phyloP scores from a whole-genome alignment of 2,797 vertebrate species.

The Kryptopterus vitreolus region DNA sequence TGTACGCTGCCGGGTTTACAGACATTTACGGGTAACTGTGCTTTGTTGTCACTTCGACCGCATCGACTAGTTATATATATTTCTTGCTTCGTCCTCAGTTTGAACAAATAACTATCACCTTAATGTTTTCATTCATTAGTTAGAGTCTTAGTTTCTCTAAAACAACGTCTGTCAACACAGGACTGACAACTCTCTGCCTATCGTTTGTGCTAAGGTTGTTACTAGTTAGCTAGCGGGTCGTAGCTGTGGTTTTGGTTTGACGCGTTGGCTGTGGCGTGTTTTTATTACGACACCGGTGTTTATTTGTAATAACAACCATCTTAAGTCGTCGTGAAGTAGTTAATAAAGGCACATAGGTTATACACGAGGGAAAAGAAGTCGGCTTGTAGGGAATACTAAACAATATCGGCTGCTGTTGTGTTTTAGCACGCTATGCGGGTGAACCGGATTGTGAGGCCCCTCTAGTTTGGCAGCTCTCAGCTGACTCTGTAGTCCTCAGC shows the following conservation, averaged over 20 bases:
- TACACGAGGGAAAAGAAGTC: no score
- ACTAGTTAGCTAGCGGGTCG: background rate
- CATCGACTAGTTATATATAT: background rate
- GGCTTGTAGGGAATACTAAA: background rate
- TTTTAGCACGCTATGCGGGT: background rate
- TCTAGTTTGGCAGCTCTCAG: background rate
- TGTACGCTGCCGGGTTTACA: slow-evolving; percentile 4
- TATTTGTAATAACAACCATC: background rate
- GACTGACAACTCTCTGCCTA: background rate
- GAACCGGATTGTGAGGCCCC: background rate
- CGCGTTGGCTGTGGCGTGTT: background rate
- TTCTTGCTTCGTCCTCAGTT: background rate
- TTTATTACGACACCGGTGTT: background rate
- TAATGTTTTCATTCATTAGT: background rate
- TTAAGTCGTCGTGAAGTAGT: background rate
- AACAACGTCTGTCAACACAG: background rate
- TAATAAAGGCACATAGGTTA: background rate
- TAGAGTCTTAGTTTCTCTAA: no score
- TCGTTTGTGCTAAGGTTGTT: background rate
- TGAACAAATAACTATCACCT: background rate
- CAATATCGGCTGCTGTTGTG: background rate
- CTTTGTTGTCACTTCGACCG: background rate
- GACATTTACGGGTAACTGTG: background rate
- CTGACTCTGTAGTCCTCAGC: background rate
- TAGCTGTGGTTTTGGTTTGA: background rate